phyloP scores from a whole-genome alignment of 1,140 invertebrate genomes.

The Zaprionus lachaisei region DNA sequence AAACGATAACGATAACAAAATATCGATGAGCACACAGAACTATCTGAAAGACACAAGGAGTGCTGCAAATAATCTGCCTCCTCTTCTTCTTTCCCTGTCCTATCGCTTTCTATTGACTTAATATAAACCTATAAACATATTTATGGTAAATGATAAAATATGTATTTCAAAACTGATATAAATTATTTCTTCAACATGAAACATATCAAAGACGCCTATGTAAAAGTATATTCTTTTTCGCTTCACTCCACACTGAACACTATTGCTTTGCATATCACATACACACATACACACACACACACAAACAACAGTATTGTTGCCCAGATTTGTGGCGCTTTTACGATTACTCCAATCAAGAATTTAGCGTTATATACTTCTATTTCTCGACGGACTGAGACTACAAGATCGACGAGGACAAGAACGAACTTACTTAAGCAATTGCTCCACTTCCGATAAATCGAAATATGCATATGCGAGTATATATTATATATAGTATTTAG shows the following conservation, averaged over 20 bases:
- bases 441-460: constrained; percentile 16
- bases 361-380: constrained; percentile 30
- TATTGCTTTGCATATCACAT: neutral
- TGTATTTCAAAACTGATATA: neutral
- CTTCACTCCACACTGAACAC: neutral
- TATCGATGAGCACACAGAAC: neutral
- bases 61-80: no score
- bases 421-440: constrained; percentile 41
- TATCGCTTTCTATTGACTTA: neutral
- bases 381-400: constrained; percentile 15
- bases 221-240: constrained; percentile 47
- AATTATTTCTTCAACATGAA: constrained; percentile 40
- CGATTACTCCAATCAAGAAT: constrained; percentile 26
- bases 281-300: neutral
- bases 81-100: neutral
- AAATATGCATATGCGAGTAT: constrained; percentile 27
- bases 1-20: neutral
- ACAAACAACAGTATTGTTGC: constrained; percentile 34
- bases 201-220: constrained; percentile 72
- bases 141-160: neutral
- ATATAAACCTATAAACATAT: neutral
- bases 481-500: constrained; percentile 40
- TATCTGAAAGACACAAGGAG: neutral
- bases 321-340: constrained; percentile 39
- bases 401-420: neutral